Base-by-base conservation (phyloP, 2,113 vertebrate genomes). In the Bos javanicus region DNA sequence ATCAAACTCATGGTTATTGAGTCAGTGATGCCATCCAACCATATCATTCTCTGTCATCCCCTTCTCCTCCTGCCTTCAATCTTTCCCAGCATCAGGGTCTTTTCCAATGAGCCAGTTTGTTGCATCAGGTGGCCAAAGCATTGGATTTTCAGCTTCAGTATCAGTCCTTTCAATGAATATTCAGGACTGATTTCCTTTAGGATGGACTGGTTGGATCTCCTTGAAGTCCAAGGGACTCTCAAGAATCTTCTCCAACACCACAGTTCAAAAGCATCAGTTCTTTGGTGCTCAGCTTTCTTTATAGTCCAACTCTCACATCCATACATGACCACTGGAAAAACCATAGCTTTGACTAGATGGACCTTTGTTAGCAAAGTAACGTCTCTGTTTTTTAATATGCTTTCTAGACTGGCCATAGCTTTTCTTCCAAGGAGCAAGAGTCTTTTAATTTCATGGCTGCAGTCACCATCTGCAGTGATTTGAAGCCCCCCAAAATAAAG, bases 1-100 rank as follows among this genome's bases (percentile, higher is more conserved):
- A n/a, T 71, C n/a, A 39, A 1, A 23, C 67, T 71, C 19, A 71
- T 39, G 67, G n/a, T 39, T 39, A 71, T 71, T 0, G 2, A 71
- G 67, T 71, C 19, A 2, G n/a, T 71, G 67, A 36, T 71, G 19
- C 19, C 19, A 39, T 71, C 67, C 19, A 71, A 71, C n/a, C n/a
- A 71, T 23, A 11, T 39, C 11, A 71, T 12, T n/a, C 67, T 71
- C n/a, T 13, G 19, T 39, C 67, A 39, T 39, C 67, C n/a, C 19
- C n/a, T 71, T 71, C 19, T 71, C 67, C 10, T 39, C 67, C 67
- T 23, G 67, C n/a, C n/a, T 71, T 39, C 5, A 39, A 12, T 39
- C n/a, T 71, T 71, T 71, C 19, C 67, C 67, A 23, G 36, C 67
- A 71, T 71, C 19, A 71, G 67, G 67, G 67, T 71, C 67, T 71